A percentile compares a stretch with the other conserved stretches of the same genome.
Conservation (phyloP, 1,140 invertebrate species). For the Lepidurus couesii region DNA sequence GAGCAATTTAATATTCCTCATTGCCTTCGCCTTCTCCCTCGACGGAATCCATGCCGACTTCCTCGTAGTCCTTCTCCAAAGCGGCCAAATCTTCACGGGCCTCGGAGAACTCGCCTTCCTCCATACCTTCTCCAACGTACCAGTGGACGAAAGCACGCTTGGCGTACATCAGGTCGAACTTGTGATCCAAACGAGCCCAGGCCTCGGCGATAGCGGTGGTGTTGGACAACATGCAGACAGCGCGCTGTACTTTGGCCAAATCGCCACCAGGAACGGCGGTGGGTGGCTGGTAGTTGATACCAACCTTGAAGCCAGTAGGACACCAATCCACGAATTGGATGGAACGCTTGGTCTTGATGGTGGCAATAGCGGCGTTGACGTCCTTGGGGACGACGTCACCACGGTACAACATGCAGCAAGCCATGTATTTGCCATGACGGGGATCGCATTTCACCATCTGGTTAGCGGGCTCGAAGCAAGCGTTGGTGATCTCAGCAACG, state of each 20-base stretch:
- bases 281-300: conserved; percentile 48
- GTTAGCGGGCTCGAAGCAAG: conserved; percentile 82
- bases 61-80: conserved; percentile 77
- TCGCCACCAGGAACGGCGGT: conserved; percentile 60
- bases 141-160: conserved; percentile 80
- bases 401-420: conserved; percentile 70
- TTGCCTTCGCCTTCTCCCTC: conserved; percentile 46
- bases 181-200: conserved; percentile 64
- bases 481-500: conserved; percentile 80
- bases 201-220: conserved; percentile 66
- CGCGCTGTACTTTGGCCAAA: conserved; percentile 51
- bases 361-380: conserved; percentile 74
- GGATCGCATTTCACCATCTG: conserved; percentile 93
- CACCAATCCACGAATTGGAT: conserved; percentile 90
- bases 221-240: conserved; percentile 68
- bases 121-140: conserved; percentile 79
- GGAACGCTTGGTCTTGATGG: conserved; percentile 74
- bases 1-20: conserved; percentile 37
- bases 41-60: conserved; percentile 62
- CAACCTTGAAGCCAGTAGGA: conserved; percentile 72
- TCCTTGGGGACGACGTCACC: conserved; percentile 72
- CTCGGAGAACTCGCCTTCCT: conserved; percentile 78
- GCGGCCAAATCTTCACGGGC: conserved; percentile 79
- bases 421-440: conserved; percentile 84
- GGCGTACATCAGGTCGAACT: conserved; percentile 65